A percentile compares a stretch with the other conserved stretches of the same genome.
These are phyloP conservation scores for Syngnathus rostellatus DNA, from an alignment of 2,797 vertebrate genomes.

Conservation along the genomic window DNA sequence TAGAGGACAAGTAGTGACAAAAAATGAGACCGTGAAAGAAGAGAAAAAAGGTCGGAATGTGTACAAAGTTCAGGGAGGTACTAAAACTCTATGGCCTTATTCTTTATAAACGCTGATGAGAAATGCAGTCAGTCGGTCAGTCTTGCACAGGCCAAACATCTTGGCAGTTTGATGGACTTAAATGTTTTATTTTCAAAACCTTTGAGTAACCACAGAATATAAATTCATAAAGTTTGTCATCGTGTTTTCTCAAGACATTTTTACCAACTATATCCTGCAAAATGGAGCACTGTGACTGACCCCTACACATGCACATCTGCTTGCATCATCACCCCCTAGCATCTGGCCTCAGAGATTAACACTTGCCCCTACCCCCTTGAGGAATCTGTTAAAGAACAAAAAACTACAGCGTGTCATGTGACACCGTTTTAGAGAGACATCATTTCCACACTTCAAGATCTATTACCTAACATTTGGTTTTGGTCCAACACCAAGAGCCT, in stretches of 20 bases:
- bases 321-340: constrained; percentile 57
- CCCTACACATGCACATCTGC: constrained; percentile 55
- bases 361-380: constrained; percentile 43
- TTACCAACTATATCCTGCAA: constrained; percentile 4
- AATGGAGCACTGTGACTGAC: constrained; percentile 22
- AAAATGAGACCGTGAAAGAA: neutral
- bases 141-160: neutral
- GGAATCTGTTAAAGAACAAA: constrained; percentile 51
- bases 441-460: constrained; percentile 50
- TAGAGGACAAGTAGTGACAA: neutral
- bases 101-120: constrained; percentile 36
- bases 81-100: constrained; percentile 9
- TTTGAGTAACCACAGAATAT: constrained; percentile 10
- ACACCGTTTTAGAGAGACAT: constrained; percentile 51
- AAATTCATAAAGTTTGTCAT: neutral
- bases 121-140: constrained; percentile 15
- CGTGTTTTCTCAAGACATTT: neutral
- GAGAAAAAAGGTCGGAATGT: constrained; percentile 25
- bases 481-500: constrained; percentile 36
- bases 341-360: constrained; percentile 61
- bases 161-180: constrained; percentile 13
- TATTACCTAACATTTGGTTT: constrained; percentile 57
- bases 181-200: constrained; percentile 17
- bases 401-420: constrained; percentile 34
- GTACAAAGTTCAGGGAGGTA: constrained; percentile 20